These are phyloP conservation scores for Pluvialis apricaria DNA, from an alignment of 2,113 vertebrate genomes.

Conservation along the genomic window DNA sequence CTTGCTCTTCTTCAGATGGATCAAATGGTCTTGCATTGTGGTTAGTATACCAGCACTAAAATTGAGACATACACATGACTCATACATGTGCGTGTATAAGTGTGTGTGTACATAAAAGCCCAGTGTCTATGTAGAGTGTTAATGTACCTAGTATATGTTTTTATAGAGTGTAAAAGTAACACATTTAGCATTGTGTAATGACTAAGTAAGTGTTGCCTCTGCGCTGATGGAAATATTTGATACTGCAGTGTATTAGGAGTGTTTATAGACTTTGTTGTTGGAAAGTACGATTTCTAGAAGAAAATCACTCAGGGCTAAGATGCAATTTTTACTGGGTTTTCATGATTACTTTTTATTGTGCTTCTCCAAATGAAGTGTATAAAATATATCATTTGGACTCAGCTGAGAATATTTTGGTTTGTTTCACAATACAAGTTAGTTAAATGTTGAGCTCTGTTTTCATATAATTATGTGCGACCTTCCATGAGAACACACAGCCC, in stretches of 20 bases:
- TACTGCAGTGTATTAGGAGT: not conserved
- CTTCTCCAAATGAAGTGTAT: not conserved
- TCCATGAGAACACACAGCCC: not conserved
- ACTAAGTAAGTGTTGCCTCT: not conserved
- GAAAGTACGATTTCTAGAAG: not conserved
- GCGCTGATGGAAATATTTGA: not conserved
- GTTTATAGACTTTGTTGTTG: not conserved
- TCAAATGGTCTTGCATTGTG: not conserved
- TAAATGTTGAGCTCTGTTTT: not conserved
- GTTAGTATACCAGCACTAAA: not conserved
- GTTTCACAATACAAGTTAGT: not conserved
- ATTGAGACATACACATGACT: accelerated
- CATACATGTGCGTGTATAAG: accelerated
- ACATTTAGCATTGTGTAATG: not conserved
- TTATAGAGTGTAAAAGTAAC: not conserved
- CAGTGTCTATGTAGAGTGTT: not conserved
- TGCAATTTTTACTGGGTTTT: not conserved
- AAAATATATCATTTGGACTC: not conserved
- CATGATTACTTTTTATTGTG: not conserved
- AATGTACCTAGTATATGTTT: not conserved
- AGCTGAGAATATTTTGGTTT: not conserved
- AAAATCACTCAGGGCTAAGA: not conserved
- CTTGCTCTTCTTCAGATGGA: not conserved
- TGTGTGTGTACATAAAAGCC: not conserved
- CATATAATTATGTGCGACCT: not conserved